phyloP scores from a whole-genome alignment of 2,797 vertebrate genomes.

The Halcyon badia region DNA sequence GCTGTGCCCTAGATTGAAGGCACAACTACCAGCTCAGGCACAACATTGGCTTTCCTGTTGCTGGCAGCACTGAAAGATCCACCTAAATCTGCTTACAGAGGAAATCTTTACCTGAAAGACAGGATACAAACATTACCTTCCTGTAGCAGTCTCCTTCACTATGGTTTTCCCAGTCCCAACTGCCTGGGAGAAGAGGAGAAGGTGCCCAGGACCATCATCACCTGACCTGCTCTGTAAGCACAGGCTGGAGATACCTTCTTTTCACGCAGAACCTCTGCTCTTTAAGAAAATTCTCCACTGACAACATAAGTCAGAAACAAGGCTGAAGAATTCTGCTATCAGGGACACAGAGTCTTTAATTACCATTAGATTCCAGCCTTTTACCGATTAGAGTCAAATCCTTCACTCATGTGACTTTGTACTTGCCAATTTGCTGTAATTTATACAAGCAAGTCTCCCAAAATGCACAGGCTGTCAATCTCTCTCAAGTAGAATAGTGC shows the following conservation, averaged over 20 bases:
- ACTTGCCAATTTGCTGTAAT: neutral
- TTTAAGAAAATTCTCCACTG: neutral
- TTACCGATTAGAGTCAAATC: neutral
- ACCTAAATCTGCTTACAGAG: slow-evolving; percentile 1
- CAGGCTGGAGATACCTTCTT: neutral
- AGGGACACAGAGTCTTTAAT: neutral
- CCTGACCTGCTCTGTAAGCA: neutral
- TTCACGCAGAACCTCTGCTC: neutral
- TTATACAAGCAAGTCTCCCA: neutral
- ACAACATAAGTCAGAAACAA: neutral
- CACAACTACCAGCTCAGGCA: neutral
- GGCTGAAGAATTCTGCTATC: neutral
- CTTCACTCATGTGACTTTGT: neutral
- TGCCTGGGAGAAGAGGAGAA: neutral
- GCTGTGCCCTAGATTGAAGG: slow-evolving; percentile 50
- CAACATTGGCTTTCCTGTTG: neutral
- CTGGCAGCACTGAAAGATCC: neutral
- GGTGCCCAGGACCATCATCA: neutral
- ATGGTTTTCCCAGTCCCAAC: neutral
- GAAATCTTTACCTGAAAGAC: slow-evolving; percentile 2
- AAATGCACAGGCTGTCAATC: neutral
- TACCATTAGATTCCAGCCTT: neutral
- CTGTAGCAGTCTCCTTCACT: neutral
- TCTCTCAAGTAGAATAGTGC: neutral
- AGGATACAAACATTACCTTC: neutral